Evolutionary conservation across 2,888 invertebrate species (phyloP).

Genomic region (Apotomis betuletana): DNA sequence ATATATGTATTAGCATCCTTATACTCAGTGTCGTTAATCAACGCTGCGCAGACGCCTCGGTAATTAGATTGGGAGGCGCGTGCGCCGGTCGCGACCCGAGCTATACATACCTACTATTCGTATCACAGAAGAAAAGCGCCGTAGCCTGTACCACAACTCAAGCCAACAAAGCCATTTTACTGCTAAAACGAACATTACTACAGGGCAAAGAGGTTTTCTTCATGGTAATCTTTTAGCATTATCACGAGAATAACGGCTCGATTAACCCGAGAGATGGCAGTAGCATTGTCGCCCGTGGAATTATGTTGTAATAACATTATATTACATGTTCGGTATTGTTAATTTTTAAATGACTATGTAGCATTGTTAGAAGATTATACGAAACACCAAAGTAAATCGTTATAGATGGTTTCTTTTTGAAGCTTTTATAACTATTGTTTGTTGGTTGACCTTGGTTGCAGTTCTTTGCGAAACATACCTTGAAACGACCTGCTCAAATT

Average conservation of each 20-base stretch:
- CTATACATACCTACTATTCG: slow-evolving; percentile 12
- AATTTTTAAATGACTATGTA: neutral
- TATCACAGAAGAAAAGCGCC: neutral
- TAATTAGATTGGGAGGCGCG: slow-evolving; percentile 61
- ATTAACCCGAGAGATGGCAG: neutral
- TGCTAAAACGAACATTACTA: neutral
- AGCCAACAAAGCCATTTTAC: neutral
- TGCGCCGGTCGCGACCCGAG: slow-evolving; percentile 52
- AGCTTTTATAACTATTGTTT: neutral
- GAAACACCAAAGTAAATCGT: neutral
- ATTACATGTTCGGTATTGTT: neutral
- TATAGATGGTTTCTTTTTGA: neutral
- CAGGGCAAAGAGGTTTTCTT: neutral
- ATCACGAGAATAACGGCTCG: slow-evolving; percentile 2
- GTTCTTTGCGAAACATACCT: too few relatives aligned
- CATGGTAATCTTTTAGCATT: slow-evolving; percentile 11
- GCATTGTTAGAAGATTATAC: neutral
- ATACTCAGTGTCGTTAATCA: slow-evolving; percentile 40
- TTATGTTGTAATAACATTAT: neutral
- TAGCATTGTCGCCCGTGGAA: neutral
- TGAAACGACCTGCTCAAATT: too few relatives aligned
- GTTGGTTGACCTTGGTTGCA: too few relatives aligned
- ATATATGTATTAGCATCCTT: neutral
- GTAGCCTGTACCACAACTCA: neutral
- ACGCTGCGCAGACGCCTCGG: slow-evolving; percentile 45